A percentile compares a stretch with the other conserved stretches of the same genome.
Conservation (phyloP, 1,140 invertebrate genomes). For the Forficula auricularia region DNA sequence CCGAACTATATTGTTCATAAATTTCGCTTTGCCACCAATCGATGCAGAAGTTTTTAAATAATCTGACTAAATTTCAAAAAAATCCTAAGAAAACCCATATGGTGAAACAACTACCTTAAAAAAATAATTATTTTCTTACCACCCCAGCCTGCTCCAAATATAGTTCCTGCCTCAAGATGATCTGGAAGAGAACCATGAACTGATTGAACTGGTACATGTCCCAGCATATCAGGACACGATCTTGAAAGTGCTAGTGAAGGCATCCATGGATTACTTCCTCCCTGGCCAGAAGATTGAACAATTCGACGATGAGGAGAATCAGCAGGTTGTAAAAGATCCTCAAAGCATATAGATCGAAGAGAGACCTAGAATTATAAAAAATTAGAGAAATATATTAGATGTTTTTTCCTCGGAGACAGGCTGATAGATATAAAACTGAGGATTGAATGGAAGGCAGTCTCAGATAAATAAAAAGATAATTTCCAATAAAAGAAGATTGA, state of each 20-base stretch:
- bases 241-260: slow-evolving; percentile 43
- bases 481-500: too few relatives aligned
- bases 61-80: too few relatives aligned
- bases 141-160: slow-evolving; percentile 21
- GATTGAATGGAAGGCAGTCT: too few relatives aligned
- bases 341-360: slow-evolving; percentile 66
- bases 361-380: slow-evolving; percentile 35
- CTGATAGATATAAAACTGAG: not conserved
- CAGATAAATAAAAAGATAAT: too few relatives aligned
- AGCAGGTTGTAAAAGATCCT: slow-evolving; percentile 60
- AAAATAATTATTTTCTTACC: too few relatives aligned
- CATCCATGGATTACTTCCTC: slow-evolving; percentile 18
- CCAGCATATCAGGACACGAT: slow-evolving; percentile 62
- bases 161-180: slow-evolving; percentile 39
- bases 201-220: slow-evolving; percentile 12
- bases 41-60: too few relatives aligned
- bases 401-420: not conserved
- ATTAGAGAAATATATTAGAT: not conserved
- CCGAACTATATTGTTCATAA: too few relatives aligned
- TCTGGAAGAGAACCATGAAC: slow-evolving; percentile 43
- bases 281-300: slow-evolving; percentile 40
- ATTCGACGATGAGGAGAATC: slow-evolving; percentile 63
- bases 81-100: too few relatives aligned
- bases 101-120: too few relatives aligned
- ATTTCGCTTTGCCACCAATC: too few relatives aligned